Base-by-base conservation (phyloP, 2,113 vertebrate genomes). In the Pampusana beccarii region DNA sequence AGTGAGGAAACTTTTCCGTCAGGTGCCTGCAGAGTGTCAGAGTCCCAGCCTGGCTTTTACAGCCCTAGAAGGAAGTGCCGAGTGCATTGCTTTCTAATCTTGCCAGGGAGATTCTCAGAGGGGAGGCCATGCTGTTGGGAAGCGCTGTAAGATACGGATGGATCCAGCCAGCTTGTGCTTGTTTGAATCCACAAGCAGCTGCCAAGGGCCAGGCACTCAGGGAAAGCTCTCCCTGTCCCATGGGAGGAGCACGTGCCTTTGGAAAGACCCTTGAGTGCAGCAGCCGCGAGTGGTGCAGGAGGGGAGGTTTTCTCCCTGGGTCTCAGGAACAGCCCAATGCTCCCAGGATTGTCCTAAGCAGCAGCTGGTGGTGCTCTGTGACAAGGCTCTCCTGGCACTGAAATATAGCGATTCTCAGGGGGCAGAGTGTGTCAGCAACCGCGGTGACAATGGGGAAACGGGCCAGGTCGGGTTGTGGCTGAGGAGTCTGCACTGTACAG, bases 41-140 rank as follows among this genome's bases (percentile, higher is more conserved):
- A 87, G 57, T 10, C 61, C 70, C 84, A 69, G 70, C 50, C 61
- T 73, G 61, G 58, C 28, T 81, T 89, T 79, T 84, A 40, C 44
- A 92, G 61, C 86, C 69, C 69, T 90, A 88, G 92, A 92, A 93
- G 73, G 93, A 92, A 79, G 36, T 38, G 23, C 83, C 62, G 83
- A 92, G 65, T 54, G 23, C 25, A 26, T 61, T 50, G 83, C 38
- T 87, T 74, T 94, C 73, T 85, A 66, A 88, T 75, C 88, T 75
- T 38, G 31, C 38, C 4, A 1, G 1, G 3, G 51, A 90, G 61
- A 28, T 65, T 91, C 93, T 70, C 70, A 54, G 79, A 79, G 54
- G 25, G 46, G 36, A 88, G 70, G 57, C 50, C 84, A 48, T 58
- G 24, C 65, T 58, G 13, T 29, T 46, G 80, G 57, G 88, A 86